Evolutionary conservation across 1,140 invertebrate genomes (phyloP), one percentile per base, ranked within the genome.

Genomic region (Drosophila quadrilineata): DNA sequence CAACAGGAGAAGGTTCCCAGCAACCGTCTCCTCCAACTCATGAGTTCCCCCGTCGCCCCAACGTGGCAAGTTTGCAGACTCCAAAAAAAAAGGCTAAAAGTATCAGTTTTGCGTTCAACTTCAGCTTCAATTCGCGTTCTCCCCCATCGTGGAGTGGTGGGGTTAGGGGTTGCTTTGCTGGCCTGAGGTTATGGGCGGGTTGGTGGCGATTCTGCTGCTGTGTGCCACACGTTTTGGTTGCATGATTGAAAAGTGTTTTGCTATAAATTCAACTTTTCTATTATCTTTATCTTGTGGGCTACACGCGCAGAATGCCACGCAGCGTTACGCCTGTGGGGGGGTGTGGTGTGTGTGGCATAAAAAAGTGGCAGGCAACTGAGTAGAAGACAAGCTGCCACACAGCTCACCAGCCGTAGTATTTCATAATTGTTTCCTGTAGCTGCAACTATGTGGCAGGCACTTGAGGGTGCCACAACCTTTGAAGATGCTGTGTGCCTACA

Each of bases 191-290:
- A n/a, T n/a, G n/a, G n/a, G n/a, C n/a, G n/a, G n/a, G n/a, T n/a
- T n/a, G n/a, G n/a, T n/a, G n/a, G n/a, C n/a, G n/a, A n/a, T n/a
- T n/a, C n/a, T n/a, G n/a, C n/a, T n/a, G n/a, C n/a, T n/a, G n/a
- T 33, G 43, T 54, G 74, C 9, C 40, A 38, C 35, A 49, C 54
- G 57, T 54, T 58, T 54, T 35, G 59, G 58, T 56, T 77, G 62
- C 70, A 70, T 77, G 77, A 85, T 84, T 85, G 70, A 74, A 84
- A 84, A 71, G 70, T 62, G 64, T 84, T 84, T 84, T 75, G 50
- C 64, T 63, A 82, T 71, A 84, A 74, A 74, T 71, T 84, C 16
- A 71, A 68, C 65, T 84, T 77, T 76, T 67, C 62, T 71, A 80
- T 79, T 80, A 76, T 84, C 31, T 84, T 84, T 77, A 84, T 84